These are phyloP conservation scores for Carlito syrichta DNA, from an alignment of 2,113 vertebrate genomes.

Conservation along the genomic window DNA sequence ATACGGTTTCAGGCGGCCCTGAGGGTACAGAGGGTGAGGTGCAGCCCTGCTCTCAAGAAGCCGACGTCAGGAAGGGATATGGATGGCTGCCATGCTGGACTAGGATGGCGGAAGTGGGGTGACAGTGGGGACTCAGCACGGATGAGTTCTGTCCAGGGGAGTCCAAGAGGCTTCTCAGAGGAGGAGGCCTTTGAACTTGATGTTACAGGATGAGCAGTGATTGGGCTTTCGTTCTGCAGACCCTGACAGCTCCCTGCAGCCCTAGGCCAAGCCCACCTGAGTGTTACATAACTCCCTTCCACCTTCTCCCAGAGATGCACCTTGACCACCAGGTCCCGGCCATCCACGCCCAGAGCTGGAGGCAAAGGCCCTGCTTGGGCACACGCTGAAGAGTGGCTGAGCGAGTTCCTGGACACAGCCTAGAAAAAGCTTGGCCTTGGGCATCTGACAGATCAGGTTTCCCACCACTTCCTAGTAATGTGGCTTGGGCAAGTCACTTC, in stretches of 20 bases:
- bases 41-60: background rate
- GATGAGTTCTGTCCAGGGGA: background rate
- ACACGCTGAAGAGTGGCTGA: background rate
- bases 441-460: background rate
- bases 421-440: background rate
- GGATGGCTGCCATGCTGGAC: background rate
- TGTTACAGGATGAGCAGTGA: background rate
- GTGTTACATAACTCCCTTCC: background rate
- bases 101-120: background rate
- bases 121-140: rapidly evolving
- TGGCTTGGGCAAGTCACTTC: background rate
- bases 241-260: background rate
- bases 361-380: background rate
- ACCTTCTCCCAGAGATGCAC: too few relatives aligned
- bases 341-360: background rate
- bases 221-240: background rate
- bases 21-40: background rate
- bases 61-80: background rate
- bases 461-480: background rate
- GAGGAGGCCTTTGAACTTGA: background rate
- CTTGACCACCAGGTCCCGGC: background rate
- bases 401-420: background rate
- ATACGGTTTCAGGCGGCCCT: background rate
- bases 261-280: background rate
- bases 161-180: background rate